Base-by-base conservation (phyloP, 1,140 invertebrate genomes). In the Microplitis demolitor region DNA sequence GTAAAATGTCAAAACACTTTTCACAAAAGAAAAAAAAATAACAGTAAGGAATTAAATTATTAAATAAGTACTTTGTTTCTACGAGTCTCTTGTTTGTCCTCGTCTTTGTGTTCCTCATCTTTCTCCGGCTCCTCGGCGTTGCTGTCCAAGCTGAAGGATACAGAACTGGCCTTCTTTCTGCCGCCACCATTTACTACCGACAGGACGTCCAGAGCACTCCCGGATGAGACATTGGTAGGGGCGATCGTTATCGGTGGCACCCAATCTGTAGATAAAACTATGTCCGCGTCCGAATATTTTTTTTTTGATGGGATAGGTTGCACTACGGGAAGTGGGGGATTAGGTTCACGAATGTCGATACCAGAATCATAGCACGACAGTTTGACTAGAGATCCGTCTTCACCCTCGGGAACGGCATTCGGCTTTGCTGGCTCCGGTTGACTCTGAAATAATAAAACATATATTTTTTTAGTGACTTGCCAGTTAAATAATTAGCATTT, bases 361-460 rank as follows among this genome's bases (percentile, higher is more conserved):
- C 94, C 94, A n/a, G 93, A 95, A 88, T 95, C 94, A 85, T 95
- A 93, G 88, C 93, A 95, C 76, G 92, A 94, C 73, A 92, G 90
- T 85, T 95, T 95, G 76, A 91, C 89, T 82, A 92, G 89, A 81
- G 84, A 81, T 82, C 85, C 79, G 77, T 87, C 87, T 74, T 85
- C 85, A 63, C 82, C 85, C 80, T 87, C 85, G 11, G 85, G 82
- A 80, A 85, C 87, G 33, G 75, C 79, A 71, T 84, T 83, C 1
- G 81, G 74, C 75, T 87, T 87, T 61, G 80, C 66, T 62, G 82
- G 66, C 61, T 88, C 87, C 4, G 76, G 74, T 82, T 86, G 66
- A 14, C 39, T 63, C 64, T 50, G 58, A 66, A 39, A 39, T 45
- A 45, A 45, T 45, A 24, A 24, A 24, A 24, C 24, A 24, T 24